phyloP scores from a whole-genome alignment of 2,113 vertebrate genomes.

The Heptranchias perlo region DNA sequence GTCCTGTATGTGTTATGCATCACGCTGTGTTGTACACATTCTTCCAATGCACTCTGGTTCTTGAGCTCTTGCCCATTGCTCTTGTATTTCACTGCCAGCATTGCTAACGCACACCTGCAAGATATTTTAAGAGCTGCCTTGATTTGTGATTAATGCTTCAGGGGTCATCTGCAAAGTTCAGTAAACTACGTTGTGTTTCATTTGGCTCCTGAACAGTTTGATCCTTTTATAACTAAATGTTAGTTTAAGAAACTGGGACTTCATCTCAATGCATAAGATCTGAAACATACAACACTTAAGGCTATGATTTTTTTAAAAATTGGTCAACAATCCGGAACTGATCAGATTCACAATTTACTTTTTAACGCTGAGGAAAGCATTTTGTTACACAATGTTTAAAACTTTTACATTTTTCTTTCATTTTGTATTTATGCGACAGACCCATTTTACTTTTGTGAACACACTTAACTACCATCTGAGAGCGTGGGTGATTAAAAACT shows the following conservation, averaged over 20 bases:
- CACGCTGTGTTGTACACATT: background rate
- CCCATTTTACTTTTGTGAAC: background rate
- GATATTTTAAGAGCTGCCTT: slow-evolving; percentile 19
- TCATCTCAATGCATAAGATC: background rate
- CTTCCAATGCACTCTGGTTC: background rate
- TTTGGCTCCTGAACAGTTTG: slow-evolving; percentile 7
- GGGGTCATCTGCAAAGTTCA: background rate
- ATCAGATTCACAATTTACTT: background rate
- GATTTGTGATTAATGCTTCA: slow-evolving; percentile 22
- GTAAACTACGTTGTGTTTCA: slow-evolving; percentile 9
- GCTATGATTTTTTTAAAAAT: background rate
- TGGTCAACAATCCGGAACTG: background rate
- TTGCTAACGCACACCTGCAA: slow-evolving; percentile 15
- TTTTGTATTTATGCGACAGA: background rate
- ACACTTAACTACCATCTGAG: background rate
- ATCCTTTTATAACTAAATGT: background rate
- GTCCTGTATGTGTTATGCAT: background rate
- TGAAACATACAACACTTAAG: background rate
- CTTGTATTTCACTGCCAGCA: background rate
- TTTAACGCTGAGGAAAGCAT: background rate
- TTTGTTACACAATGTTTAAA: background rate
- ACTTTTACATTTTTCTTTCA: background rate
- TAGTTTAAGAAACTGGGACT: slow-evolving; percentile 3
- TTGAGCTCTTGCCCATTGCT: background rate
- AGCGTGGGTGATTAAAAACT: background rate